Evolutionary conservation across 2,888 invertebrate genomes (phyloP).

Genomic region (Cephus runcator): DNA sequence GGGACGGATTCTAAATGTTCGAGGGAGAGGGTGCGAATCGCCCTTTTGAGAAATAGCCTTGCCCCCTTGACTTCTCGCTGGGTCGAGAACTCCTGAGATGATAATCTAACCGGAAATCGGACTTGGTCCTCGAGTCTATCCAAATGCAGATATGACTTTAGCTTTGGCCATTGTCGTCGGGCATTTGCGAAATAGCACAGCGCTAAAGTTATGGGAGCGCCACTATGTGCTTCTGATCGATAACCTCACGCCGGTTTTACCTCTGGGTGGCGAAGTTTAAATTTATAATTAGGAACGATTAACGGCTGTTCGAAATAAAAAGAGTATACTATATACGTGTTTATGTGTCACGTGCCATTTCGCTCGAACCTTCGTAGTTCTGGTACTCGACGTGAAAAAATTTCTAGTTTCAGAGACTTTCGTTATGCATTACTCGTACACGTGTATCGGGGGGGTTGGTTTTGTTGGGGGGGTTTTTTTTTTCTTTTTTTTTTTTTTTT

Average conservation of each 20-base stretch:
- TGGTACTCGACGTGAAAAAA: background rate
- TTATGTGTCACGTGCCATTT: background rate
- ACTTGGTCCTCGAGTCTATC: background rate
- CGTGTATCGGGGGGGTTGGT: background rate
- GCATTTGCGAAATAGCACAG: background rate
- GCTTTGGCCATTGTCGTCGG: background rate
- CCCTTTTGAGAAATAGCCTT: background rate
- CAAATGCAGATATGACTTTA: background rate
- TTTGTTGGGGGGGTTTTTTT: too few species aligned
- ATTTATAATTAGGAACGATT: background rate
- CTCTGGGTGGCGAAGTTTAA: background rate
- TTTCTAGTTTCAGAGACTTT: background rate
- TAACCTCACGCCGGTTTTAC: background rate
- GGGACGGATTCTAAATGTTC: background rate
- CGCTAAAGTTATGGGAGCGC: background rate
- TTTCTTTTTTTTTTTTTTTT: background rate
- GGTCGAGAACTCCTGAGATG: background rate
- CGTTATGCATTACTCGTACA: background rate
- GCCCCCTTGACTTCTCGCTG: background rate
- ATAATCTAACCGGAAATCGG: background rate
- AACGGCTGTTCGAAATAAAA: background rate
- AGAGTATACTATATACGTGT: background rate
- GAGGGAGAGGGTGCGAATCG: background rate
- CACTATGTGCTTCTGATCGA: background rate
- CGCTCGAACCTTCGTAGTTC: background rate